Percentiles rank a stretch among this genome's conserved stretches.
Conservation (phyloP, 2,888 invertebrate genomes). For the Strigamia maritima region DNA sequence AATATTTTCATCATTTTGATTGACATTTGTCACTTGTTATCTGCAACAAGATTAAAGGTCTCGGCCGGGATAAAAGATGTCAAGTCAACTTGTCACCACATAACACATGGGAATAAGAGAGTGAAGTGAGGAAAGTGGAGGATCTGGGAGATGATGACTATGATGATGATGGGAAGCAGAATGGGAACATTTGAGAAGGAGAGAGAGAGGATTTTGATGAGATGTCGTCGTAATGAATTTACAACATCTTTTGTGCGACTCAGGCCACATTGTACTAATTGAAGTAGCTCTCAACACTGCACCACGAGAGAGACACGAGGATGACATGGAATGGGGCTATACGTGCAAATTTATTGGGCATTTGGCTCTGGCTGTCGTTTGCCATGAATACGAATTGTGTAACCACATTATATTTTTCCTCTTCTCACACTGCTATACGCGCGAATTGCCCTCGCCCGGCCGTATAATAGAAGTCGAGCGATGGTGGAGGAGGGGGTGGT, state of each 20-base stretch:
- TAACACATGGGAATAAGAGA: not conserved
- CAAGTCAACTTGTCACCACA: not conserved
- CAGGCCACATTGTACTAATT: not conserved
- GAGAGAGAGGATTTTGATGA: constrained; percentile 9
- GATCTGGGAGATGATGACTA: not conserved
- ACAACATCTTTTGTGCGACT: not conserved
- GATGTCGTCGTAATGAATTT: not conserved
- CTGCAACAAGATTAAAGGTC: not conserved
- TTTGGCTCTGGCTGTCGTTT: not conserved
- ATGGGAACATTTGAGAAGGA: not conserved
- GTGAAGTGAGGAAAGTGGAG: not conserved
- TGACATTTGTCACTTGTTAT: not conserved
- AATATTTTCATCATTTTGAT: not conserved
- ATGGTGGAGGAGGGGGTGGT: not conserved
- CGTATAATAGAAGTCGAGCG: not conserved
- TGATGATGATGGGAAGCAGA: not conserved
- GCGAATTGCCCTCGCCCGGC: not conserved
- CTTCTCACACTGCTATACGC: not conserved
- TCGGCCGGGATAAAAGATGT: not conserved
- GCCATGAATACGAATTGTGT: constrained; percentile 36
- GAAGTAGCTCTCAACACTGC: not conserved
- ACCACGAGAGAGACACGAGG: not conserved
- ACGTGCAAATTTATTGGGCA: not conserved
- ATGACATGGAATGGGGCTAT: not conserved
- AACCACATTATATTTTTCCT: constrained; percentile 26